A percentile compares a stretch with the other conserved stretches of the same genome.
Conservation (phyloP, 2,797 vertebrate species). For the Sebastes itinus region DNA sequence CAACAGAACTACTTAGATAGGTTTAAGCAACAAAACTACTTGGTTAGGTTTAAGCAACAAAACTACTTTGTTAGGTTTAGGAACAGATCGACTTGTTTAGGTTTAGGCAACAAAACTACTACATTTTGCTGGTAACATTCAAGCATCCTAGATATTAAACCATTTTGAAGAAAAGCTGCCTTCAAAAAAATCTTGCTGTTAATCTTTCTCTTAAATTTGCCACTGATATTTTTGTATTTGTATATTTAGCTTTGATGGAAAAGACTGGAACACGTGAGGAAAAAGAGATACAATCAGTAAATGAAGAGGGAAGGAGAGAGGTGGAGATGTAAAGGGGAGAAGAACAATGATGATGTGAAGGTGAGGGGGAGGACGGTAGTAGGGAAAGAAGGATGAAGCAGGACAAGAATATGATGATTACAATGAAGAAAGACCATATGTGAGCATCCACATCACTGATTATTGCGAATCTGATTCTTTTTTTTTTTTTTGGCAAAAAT, state of each 20-base stretch:
- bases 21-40: too few species aligned
- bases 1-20: too few species aligned
- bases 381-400: not conserved
- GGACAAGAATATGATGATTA: not conserved
- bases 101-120: too few species aligned
- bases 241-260: not conserved
- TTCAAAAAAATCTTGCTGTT: not conserved
- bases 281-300: not conserved
- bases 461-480: slow-evolving; percentile 17
- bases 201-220: not conserved
- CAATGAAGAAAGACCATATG: slow-evolving; percentile 1
- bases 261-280: not conserved
- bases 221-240: not conserved
- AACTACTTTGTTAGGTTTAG: too few species aligned
- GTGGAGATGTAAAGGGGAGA: not conserved
- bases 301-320: not conserved
- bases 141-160: not conserved
- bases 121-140: not conserved
- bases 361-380: not conserved
- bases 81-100: too few species aligned
- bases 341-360: not conserved
- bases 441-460: slow-evolving; percentile 24
- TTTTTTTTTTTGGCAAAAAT: slow-evolving; percentile 18
- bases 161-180: not conserved
- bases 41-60: too few species aligned